Percentiles rank a stretch among this genome's conserved stretches.
phyloP scores from a whole-genome alignment of 1,140 invertebrate genomes.

The Oryctes rhinoceros region DNA sequence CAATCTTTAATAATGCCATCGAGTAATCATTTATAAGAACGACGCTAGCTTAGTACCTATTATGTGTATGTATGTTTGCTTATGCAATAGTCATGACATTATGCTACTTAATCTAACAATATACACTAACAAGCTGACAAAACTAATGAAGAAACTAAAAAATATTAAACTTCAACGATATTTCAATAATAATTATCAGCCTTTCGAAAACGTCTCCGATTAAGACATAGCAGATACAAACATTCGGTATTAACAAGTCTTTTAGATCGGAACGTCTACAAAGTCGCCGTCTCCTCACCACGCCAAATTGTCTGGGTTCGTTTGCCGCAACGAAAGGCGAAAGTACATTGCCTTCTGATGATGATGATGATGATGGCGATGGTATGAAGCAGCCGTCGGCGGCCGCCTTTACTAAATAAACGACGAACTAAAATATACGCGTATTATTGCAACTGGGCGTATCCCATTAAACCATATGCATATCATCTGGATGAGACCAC shows the following conservation, averaged over 20 bases:
- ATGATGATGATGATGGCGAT: not conserved
- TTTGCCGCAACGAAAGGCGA: conserved; percentile 1
- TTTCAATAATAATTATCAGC: too few species aligned
- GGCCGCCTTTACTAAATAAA: conserved; percentile 35
- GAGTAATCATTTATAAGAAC: too few species aligned
- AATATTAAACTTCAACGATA: too few species aligned
- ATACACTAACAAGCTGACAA: too few species aligned
- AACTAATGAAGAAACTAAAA: too few species aligned
- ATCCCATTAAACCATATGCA: conserved; percentile 35
- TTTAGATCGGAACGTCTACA: not conserved
- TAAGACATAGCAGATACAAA: too few species aligned
- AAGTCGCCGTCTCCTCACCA: not conserved
- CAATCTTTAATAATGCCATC: too few species aligned
- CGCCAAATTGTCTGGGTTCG: conserved; percentile 26
- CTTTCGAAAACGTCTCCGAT: too few species aligned
- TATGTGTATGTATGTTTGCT: too few species aligned
- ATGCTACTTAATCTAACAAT: too few species aligned
- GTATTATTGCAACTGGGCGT: conserved; percentile 33
- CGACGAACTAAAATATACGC: conserved; percentile 25
- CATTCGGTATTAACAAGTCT: not conserved
- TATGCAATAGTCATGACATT: too few species aligned
- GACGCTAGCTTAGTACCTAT: too few species aligned
- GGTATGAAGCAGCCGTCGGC: conserved; percentile 4
- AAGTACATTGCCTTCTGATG: conserved; percentile 27
- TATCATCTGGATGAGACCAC: conserved; percentile 18